phyloP scores from a whole-genome alignment of 2,113 vertebrate genomes.

The Anseranas semipalmata region DNA sequence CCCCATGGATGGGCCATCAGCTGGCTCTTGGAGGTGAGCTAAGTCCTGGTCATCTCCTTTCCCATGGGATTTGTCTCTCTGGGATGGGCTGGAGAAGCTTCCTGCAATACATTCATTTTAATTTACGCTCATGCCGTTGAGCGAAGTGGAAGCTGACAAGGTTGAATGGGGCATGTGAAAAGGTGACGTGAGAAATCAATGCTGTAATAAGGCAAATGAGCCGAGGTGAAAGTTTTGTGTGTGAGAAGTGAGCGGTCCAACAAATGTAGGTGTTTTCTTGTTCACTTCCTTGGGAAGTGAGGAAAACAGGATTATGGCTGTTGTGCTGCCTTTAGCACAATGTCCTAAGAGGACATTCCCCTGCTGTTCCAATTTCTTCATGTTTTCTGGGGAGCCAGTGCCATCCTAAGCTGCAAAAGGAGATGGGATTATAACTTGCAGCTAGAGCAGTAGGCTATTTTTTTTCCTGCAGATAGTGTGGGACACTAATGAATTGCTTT shows the following conservation, averaged over 20 bases:
- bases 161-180: neutral
- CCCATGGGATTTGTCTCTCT: neutral
- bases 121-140: accelerated
- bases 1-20: neutral
- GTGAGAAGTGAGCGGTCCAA: neutral
- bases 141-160: neutral
- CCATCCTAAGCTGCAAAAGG: neutral
- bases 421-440: conserved; percentile 16
- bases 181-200: neutral
- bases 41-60: neutral
- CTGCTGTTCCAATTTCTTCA: neutral
- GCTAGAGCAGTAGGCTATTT: neutral
- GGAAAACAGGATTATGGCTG: conserved; percentile 21
- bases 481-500: conserved; percentile 8
- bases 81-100: neutral
- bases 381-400: neutral
- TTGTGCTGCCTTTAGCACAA: conserved; percentile 38
- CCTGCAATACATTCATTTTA: neutral
- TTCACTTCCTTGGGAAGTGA: neutral
- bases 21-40: neutral
- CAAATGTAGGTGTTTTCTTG: neutral
- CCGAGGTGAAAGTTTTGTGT: neutral
- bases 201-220: neutral
- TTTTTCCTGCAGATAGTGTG: neutral
- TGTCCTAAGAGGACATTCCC: neutral